A percentile compares a stretch with the other conserved stretches of the same genome.
phyloP scores from a whole-genome alignment of 1,140 invertebrate species.

The Drosophila dunni region DNA sequence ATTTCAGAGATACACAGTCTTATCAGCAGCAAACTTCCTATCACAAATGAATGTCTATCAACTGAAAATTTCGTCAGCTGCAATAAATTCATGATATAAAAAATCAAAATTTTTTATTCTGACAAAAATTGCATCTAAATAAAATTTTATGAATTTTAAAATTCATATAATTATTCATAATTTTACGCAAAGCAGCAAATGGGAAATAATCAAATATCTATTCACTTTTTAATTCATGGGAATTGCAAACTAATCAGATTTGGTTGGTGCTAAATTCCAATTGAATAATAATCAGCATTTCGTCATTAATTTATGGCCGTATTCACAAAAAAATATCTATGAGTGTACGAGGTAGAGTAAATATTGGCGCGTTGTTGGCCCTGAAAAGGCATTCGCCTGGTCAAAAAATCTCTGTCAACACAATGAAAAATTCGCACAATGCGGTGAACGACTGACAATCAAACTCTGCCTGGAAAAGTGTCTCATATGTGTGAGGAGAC shows the following conservation, averaged over 20 bases:
- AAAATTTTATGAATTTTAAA: no score
- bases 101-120: not conserved
- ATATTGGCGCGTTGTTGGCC: not conserved
- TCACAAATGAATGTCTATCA: conserved; percentile 1
- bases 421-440: conserved; percentile 42
- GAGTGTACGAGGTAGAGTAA: not conserved
- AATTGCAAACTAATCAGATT: no score
- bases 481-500: not conserved
- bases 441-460: not conserved
- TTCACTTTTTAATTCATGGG: no score
- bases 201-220: no score
- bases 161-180: no score
- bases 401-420: conserved; percentile 35
- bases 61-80: not conserved
- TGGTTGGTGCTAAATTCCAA: no score
- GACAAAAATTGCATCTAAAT: not conserved
- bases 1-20: not conserved
- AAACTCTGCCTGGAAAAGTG: not conserved
- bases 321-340: no score
- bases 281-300: no score
- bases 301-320: no score
- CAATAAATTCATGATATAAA: not conserved
- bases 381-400: conserved; percentile 27
- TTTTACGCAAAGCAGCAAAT: no score
- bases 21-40: conserved; percentile 1